Evolutionary conservation across 1,140 invertebrate species (phyloP).

Genomic region (Drosophila varians): DNA sequence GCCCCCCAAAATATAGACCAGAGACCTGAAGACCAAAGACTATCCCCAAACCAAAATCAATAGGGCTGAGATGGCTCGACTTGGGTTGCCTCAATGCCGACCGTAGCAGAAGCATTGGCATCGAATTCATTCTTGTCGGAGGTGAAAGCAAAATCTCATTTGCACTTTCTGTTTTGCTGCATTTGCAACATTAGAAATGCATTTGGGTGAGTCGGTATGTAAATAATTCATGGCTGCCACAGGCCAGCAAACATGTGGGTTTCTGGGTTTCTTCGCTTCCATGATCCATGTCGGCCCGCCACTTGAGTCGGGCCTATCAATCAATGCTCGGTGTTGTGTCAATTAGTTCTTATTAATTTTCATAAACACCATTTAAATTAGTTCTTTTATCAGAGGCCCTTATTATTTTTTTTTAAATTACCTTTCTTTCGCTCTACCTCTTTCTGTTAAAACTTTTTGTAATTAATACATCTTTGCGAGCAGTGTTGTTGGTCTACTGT

Average conservation of each 20-base stretch:
- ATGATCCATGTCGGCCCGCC: constrained; percentile 19
- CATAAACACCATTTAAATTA: neutral
- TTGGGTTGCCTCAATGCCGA: constrained; percentile 9
- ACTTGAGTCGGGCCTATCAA: constrained; percentile 11
- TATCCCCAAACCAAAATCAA: constrained; percentile 35
- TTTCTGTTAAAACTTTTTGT: neutral
- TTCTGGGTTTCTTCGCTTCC: constrained; percentile 13
- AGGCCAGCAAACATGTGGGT: constrained; percentile 29
- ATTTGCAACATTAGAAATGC: constrained; percentile 64
- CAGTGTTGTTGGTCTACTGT: constrained; percentile 26
- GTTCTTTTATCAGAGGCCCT: neutral
- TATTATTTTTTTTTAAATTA: neutral
- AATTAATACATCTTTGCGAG: constrained; percentile 15
- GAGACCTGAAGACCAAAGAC: constrained; percentile 11
- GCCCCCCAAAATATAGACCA: constrained; percentile 19
- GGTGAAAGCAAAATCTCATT: constrained; percentile 57
- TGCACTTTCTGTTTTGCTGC: constrained; percentile 54
- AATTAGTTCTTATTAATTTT: neutral
- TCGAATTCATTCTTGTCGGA: constrained; percentile 52
- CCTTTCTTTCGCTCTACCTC: neutral
- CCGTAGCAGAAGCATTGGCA: constrained; percentile 16
- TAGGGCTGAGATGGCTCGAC: constrained; percentile 33
- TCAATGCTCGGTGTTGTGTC: neutral
- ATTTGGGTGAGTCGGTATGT: constrained; percentile 62
- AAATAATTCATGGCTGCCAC: constrained; percentile 69